These are phyloP conservation scores for Galeopterus variegatus DNA, from an alignment of 2,113 vertebrate genomes.

Conservation along the genomic window DNA sequence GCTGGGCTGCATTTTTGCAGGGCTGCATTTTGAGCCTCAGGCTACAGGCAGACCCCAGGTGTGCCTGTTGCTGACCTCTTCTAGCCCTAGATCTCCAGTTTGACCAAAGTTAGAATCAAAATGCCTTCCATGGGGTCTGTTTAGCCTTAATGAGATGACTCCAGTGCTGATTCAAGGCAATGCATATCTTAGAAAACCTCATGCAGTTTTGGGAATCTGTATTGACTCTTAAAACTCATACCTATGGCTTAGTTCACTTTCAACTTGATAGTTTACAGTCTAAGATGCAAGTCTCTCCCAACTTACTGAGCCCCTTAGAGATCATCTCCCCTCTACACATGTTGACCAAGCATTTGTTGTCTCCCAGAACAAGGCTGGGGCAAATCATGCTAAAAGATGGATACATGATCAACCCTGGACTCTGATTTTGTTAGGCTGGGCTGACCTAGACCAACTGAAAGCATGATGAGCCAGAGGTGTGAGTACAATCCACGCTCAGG, in stretches of 20 bases:
- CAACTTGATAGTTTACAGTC: not conserved
- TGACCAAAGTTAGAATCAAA: not conserved
- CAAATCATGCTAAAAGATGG: not conserved
- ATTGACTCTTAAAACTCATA: conserved; percentile 2
- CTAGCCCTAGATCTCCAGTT: not conserved
- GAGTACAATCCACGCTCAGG: not conserved
- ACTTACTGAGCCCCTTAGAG: not conserved
- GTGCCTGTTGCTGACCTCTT: not conserved
- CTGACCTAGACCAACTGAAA: not conserved
- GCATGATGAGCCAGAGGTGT: not conserved
- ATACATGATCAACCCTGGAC: not conserved
- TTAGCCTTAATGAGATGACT: not conserved
- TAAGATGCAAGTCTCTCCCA: not conserved
- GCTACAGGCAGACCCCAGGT: not conserved
- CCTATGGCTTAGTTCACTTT: not conserved
- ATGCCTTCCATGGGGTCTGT: not conserved
- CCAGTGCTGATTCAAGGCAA: not conserved
- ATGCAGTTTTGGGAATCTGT: not conserved
- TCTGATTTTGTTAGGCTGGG: not conserved
- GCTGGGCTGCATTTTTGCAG: not conserved
- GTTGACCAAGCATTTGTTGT: not conserved
- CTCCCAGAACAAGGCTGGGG: not conserved
- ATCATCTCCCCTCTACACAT: not conserved
- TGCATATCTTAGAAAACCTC: not conserved
- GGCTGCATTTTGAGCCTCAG: not conserved